Evolutionary conservation across 2,888 invertebrate species (phyloP).

Genomic region (Carabus problematicus): DNA sequence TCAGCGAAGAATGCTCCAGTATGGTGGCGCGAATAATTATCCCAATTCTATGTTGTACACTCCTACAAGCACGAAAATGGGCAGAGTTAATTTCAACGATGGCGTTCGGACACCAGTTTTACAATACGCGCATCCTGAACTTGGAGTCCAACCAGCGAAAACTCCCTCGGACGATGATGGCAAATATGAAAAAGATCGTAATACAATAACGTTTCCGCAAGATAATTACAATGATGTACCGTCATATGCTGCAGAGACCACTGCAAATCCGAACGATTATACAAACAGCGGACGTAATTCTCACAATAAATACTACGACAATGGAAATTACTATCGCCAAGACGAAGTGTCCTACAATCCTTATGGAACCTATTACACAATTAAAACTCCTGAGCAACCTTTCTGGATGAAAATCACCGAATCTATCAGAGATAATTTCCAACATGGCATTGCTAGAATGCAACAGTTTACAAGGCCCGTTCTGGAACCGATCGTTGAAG

Average conservation of each 20-base stretch:
- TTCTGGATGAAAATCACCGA: slow-evolving; percentile 78
- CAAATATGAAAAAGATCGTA: slow-evolving; percentile 47
- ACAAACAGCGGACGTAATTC: slow-evolving; percentile 52
- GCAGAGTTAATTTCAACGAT: slow-evolving; percentile 69
- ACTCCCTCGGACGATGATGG: slow-evolving; percentile 60
- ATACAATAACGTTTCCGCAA: slow-evolving; percentile 49
- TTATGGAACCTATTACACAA: slow-evolving; percentile 65
- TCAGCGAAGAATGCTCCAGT: slow-evolving; percentile 75
- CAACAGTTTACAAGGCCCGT: slow-evolving; percentile 73
- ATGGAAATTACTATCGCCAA: slow-evolving; percentile 63
- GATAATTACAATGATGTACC: slow-evolving; percentile 49
- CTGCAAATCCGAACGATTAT: slow-evolving; percentile 46
- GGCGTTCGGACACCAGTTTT: slow-evolving; percentile 77
- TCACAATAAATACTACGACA: slow-evolving; percentile 59
- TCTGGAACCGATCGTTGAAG: slow-evolving; percentile 77
- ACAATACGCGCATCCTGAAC: slow-evolving; percentile 81
- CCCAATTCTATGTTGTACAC: slow-evolving; percentile 73
- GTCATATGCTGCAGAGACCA: slow-evolving; percentile 43
- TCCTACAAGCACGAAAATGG: slow-evolving; percentile 65
- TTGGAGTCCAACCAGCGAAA: slow-evolving; percentile 79
- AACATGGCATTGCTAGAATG: slow-evolving; percentile 73
- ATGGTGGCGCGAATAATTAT: slow-evolving; percentile 68
- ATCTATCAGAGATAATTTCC: slow-evolving; percentile 74
- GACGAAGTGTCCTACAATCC: slow-evolving; percentile 63
- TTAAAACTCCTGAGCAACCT: slow-evolving; percentile 69